phyloP scores from a whole-genome alignment of 2,888 invertebrate genomes.

The Volucella bombylans region DNA sequence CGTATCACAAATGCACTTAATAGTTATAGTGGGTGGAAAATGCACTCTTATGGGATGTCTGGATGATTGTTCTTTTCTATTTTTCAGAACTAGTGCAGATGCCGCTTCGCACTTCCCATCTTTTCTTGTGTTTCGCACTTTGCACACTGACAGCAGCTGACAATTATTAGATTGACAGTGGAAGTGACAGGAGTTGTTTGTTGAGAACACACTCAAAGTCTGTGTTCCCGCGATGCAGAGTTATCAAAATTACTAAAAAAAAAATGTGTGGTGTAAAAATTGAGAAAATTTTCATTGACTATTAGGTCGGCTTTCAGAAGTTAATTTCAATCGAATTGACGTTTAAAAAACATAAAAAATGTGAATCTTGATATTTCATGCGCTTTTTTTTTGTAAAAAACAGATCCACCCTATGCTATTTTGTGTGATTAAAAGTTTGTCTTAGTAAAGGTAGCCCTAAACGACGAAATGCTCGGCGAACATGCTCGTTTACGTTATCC shows the following conservation, averaged over 20 bases:
- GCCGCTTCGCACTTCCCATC: constrained; percentile 37
- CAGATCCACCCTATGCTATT: no score
- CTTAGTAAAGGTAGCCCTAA: no score
- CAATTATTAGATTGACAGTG: constrained; percentile 3
- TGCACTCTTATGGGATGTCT: constrained; percentile 9
- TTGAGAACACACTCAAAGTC: neutral
- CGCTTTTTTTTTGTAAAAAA: no score
- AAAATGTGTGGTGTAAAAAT: no score
- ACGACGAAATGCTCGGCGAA: no score
- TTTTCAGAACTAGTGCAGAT: constrained; percentile 11
- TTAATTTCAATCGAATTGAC: no score
- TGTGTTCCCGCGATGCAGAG: neutral
- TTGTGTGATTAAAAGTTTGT: no score
- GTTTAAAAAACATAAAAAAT: no score
- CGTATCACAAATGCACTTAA: constrained; percentile 53
- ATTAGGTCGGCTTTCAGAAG: no score
- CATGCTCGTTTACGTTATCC: no score
- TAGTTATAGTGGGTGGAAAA: constrained; percentile 45
- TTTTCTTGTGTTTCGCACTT: constrained; percentile 41
- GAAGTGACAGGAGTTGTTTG: neutral
- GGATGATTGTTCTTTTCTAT: neutral
- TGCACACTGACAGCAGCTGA: constrained; percentile 33
- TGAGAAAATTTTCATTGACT: no score
- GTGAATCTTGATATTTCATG: no score
- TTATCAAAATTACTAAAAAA: neutral